A percentile compares a stretch with the other conserved stretches of the same genome.
phyloP scores from a whole-genome alignment of 2,113 vertebrate genomes.

The Lepus americanus region DNA sequence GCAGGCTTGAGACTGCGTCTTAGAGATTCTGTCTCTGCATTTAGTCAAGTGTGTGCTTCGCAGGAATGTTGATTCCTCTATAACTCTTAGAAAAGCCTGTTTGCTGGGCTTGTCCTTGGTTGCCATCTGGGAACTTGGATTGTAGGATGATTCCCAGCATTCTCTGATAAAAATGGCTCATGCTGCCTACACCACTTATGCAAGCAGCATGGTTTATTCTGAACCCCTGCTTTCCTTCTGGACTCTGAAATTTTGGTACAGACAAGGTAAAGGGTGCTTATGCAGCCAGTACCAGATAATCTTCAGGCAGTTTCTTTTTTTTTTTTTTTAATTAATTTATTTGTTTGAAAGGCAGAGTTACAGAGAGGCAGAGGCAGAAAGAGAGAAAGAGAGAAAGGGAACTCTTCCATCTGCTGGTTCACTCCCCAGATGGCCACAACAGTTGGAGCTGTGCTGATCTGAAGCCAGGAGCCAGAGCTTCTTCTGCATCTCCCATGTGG shows the following conservation, averaged over 20 bases:
- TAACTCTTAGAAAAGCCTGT: neutral
- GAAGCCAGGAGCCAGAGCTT: no score
- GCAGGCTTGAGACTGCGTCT: neutral
- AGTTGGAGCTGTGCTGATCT: no score
- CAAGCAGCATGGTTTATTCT: neutral
- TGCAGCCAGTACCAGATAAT: neutral
- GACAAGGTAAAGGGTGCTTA: neutral
- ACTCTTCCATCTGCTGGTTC: no score
- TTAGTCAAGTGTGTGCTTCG: no score
- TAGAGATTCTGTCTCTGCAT: no score
- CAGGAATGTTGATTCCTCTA: no score
- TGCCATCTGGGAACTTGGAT: neutral
- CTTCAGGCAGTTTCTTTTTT: neutral
- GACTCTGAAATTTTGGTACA: neutral
- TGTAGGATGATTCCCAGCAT: neutral
- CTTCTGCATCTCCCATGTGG: no score
- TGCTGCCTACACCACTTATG: neutral
- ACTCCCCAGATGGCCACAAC: no score
- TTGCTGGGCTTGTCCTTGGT: neutral
- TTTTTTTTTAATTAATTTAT: no score
- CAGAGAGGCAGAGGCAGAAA: no score
- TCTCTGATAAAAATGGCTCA: neutral
- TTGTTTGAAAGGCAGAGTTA: no score
- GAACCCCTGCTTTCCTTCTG: constrained; percentile 6
- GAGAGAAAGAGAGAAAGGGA: neutral